Conservation (phyloP, 2,797 vertebrate genomes). For the Australoheros facetus region DNA sequence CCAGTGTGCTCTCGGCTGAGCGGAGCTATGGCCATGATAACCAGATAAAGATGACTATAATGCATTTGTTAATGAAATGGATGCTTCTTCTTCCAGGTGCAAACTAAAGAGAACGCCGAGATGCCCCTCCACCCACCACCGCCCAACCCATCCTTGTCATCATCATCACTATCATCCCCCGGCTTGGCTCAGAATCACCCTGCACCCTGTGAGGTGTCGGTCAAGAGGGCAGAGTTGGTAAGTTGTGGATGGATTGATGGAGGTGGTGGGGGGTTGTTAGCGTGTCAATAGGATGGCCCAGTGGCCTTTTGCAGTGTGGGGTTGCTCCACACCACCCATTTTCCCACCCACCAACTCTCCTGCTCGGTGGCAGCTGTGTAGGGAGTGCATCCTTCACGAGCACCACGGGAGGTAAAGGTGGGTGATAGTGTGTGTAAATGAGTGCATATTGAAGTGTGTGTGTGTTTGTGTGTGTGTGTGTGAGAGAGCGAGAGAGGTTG, state of each 20-base stretch:
- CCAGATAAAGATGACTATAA: slow-evolving; percentile 53
- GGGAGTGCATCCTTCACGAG: slow-evolving; percentile 50
- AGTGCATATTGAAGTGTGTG: slow-evolving; percentile 16
- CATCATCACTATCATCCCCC: slow-evolving; percentile 29
- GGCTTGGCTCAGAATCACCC: slow-evolving; percentile 42
- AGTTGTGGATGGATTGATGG: slow-evolving; percentile 32
- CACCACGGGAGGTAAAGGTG: slow-evolving; percentile 45
- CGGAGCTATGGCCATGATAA: slow-evolving; percentile 44
- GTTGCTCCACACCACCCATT: slow-evolving; percentile 38
- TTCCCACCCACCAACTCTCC: slow-evolving; percentile 36
- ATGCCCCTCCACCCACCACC: neutral
- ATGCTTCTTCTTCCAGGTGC: slow-evolving; percentile 32
- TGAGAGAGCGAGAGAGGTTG: slow-evolving; percentile 13
- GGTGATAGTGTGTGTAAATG: slow-evolving; percentile 34
- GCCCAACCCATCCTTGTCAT: neutral
- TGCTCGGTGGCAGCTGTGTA: slow-evolving; percentile 60
- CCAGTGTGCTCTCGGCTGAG: slow-evolving; percentile 57
- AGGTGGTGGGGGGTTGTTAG: slow-evolving; percentile 24
- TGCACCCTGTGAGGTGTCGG: slow-evolving; percentile 46
- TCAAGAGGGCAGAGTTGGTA: slow-evolving; percentile 50
- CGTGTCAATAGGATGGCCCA: slow-evolving; percentile 33
- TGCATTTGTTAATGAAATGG: slow-evolving; percentile 61
- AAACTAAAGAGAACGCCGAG: neutral
- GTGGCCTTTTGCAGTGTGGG: slow-evolving; percentile 42
- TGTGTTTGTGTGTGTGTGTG: slow-evolving; percentile 15